Evolutionary conservation across 1,140 invertebrate genomes (phyloP), one percentile per base, ranked within the genome.

Genomic region (Cyclina sinensis): DNA sequence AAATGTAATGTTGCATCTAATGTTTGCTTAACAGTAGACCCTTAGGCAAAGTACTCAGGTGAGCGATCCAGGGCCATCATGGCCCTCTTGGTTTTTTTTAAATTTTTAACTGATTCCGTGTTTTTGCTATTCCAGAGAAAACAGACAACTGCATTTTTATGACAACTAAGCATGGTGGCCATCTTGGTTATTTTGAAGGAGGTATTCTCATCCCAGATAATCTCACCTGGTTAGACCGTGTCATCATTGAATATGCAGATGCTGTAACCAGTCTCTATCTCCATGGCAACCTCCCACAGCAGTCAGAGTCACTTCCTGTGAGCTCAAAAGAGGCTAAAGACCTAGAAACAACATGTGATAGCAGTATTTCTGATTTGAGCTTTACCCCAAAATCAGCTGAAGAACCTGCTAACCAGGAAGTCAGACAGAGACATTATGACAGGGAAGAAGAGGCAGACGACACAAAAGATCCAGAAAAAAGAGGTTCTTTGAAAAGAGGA

Each of bases 171-270:
- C 98, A 99, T 94, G 98, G 98, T 9, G 98, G 98, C 12, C 98
- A 99, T 95, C 95, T 99, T 85, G 98, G 98, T 43, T 99, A 98
- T 95, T 98, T 98, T 94, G 98, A 99, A 95, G 91, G 93, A 16
- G 91, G 91, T 21, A 68, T 88, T 43, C 5, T 94, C 14, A 89
- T 90, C 93, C 98, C 98, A 0, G 97, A 98, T 92, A 97, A 97
- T 0, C 97, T 98, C 32, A 98, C 98, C 27, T 99, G 98, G 98
- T 94, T 99, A 62, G 98, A 99, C 95, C 97, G 98, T 68, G 97
- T 98, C 0, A 95, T 99, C 9, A 97, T 98, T 14, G 88, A 96
- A 83, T 93, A 94, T 88, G 93, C 94, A 9, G 91, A 96, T 83
- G 94, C 94, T 24, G 90, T 95, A 7, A 48, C 68, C 46, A 59